A percentile compares a stretch with the other conserved stretches of the same genome.
phyloP scores from a whole-genome alignment of 2,113 vertebrate genomes.

The Hyperoodon ampullatus region DNA sequence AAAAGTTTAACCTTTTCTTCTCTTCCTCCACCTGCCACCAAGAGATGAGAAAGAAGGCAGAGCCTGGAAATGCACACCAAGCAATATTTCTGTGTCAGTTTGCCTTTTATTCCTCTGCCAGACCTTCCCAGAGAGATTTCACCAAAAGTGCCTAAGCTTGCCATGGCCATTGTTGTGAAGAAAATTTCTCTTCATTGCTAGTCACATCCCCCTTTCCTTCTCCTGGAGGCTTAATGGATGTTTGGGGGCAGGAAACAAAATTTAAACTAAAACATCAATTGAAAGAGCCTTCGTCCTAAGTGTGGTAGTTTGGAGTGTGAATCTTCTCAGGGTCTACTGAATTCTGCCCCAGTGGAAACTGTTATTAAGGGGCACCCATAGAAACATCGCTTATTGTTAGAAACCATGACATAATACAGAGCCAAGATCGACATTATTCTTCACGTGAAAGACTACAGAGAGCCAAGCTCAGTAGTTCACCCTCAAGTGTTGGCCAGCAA shows the following conservation, averaged over 20 bases:
- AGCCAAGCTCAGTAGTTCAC: too few relatives aligned
- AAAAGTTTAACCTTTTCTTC: too few relatives aligned
- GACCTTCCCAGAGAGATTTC: not conserved
- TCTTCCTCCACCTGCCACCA: not conserved
- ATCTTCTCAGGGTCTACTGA: too few relatives aligned
- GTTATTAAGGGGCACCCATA: not conserved
- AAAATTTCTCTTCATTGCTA: not conserved
- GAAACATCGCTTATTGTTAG: slow-evolving; percentile 23
- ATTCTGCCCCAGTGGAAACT: too few relatives aligned
- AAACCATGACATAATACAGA: slow-evolving; percentile 41
- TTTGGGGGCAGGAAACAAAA: too few relatives aligned
- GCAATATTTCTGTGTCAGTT: not conserved
- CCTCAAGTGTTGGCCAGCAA: too few relatives aligned
- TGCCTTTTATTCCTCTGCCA: not conserved
- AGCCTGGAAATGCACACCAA: not conserved
- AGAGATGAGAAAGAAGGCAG: not conserved
- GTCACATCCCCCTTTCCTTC: not conserved
- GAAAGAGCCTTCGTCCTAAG: too few relatives aligned
- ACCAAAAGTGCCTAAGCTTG: not conserved
- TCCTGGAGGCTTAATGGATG: not conserved
- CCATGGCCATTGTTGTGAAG: not conserved
- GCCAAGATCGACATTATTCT: slow-evolving; percentile 47
- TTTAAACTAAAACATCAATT: too few relatives aligned
- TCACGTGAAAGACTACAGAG: not conserved
- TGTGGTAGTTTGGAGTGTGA: too few relatives aligned